Evolutionary conservation across 2,113 vertebrate genomes (phyloP), one percentile per base, ranked within the genome.

Genomic region (Barnardius zonarius): DNA sequence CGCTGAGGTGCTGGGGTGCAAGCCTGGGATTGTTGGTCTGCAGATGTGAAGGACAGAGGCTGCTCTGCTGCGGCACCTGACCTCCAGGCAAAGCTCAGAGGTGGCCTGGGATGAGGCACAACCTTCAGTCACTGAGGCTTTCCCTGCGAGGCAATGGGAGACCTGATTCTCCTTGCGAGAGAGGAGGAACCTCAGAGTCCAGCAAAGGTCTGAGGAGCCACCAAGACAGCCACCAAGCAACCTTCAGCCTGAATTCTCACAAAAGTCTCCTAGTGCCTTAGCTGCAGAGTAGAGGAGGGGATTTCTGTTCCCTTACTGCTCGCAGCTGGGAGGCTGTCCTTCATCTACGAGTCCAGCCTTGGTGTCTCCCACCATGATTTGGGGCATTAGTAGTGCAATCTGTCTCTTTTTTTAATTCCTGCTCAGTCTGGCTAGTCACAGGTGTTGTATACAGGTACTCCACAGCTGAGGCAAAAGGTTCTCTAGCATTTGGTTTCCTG

Each of bases 11-110:
- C 43, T 44, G 82, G 30, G 39, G 30, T 83, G 63, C 6, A 13
- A 69, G 63, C 24, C 33, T 9, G 15, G 48, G 52, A 23, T 14
- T 0, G 0, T 39, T 2, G 3, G 20, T 11, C 52, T 55, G 52
- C 28, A 61, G 77, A 52, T 11, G 44, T 30, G 24, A 11, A 35
- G 25, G 66, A 37, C 49, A 83, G 63, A 78, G 86, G 14, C 23
- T 63, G 83, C 68, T 35, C 9, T 43, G 74, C 70, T 63, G 62
- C 33, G 48, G 87, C 90, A 82, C 82, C 70, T 59, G 62, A 61
- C 1, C 3, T 43, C 35, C 23, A 2, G 4, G 55, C 72, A 86
- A 48, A 67, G 61, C 83, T 54, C 41, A 19, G 54, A 0, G 2
- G 17, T 8, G 30, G 52, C 35, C 51, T 5, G 2, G 18, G 59